These are phyloP conservation scores for Acanthurus tractus DNA, from an alignment of 2,797 vertebrate species.

Conservation along the genomic window DNA sequence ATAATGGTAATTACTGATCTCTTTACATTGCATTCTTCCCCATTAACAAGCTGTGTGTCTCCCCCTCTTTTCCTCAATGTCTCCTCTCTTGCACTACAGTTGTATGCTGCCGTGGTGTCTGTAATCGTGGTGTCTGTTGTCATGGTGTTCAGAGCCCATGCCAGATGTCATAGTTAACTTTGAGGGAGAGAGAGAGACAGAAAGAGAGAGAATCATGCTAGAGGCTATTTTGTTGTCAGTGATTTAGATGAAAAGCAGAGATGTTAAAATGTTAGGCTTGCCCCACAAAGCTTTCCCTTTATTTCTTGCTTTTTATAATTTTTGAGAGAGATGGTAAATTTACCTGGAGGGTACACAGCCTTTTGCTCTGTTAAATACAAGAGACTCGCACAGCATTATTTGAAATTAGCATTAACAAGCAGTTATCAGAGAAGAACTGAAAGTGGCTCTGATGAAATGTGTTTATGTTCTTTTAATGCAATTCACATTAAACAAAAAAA, in stretches of 20 bases:
- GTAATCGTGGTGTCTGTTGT: constrained; percentile 86
- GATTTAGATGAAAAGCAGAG: constrained; percentile 87
- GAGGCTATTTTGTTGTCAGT: constrained; percentile 90
- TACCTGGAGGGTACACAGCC: constrained; percentile 82
- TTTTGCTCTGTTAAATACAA: constrained; percentile 78
- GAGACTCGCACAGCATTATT: constrained; percentile 70
- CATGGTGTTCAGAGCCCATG: constrained; percentile 89
- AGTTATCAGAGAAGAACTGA: constrained; percentile 66
- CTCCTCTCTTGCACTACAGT: constrained; percentile 81
- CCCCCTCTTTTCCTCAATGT: constrained; percentile 62
- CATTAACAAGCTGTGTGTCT: constrained; percentile 83
- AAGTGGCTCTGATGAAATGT: constrained; percentile 55
- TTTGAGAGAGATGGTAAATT: constrained; percentile 73
- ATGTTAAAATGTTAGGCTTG: constrained; percentile 87
- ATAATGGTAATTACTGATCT: constrained; percentile 87
- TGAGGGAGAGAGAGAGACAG: constrained; percentile 74
- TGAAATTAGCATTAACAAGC: constrained; percentile 76
- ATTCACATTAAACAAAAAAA: constrained; percentile 17
- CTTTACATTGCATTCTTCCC: constrained; percentile 83
- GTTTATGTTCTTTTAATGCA: constrained; percentile 45
- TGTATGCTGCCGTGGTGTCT: constrained; percentile 83
- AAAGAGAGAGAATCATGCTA: constrained; percentile 82
- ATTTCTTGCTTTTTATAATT: constrained; percentile 49
- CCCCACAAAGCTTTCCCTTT: constrained; percentile 76
- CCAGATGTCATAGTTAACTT: constrained; percentile 90